These are phyloP conservation scores for Nothocercus julius DNA, from an alignment of 2,113 vertebrate genomes.

Conservation along the genomic window DNA sequence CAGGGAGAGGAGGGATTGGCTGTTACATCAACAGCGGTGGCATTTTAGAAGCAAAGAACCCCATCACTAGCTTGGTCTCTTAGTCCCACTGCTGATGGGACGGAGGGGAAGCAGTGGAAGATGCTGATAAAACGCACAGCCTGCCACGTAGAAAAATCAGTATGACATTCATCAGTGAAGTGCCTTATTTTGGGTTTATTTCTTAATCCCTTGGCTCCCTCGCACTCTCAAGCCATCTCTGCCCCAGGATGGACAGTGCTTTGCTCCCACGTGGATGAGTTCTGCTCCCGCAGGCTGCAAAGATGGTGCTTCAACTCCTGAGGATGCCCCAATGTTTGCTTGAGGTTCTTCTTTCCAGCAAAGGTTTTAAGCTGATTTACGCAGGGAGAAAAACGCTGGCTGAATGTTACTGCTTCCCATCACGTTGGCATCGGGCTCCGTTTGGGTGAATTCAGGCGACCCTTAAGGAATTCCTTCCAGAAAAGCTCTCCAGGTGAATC, in stretches of 20 bases:
- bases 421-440: neutral
- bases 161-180: fast-evolving
- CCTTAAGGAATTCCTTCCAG: neutral
- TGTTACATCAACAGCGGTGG: neutral
- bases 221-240: neutral
- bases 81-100: neutral
- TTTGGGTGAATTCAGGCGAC: neutral
- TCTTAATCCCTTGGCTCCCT: neutral
- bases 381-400: neutral
- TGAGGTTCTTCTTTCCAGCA: neutral
- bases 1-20: neutral
- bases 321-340: neutral
- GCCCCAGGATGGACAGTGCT: neutral
- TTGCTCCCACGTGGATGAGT: neutral
- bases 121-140: neutral
- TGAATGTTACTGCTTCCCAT: neutral
- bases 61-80: neutral
- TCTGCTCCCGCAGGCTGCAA: neutral
- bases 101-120: fast-evolving
- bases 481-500: neutral
- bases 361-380: neutral
- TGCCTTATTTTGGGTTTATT: neutral
- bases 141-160: neutral
- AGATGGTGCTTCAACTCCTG: neutral
- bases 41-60: neutral